Percentiles rank a stretch among this genome's conserved stretches.
These are phyloP conservation scores for Drosophila melanica DNA, from an alignment of 1,140 invertebrate species.

Conservation along the genomic window DNA sequence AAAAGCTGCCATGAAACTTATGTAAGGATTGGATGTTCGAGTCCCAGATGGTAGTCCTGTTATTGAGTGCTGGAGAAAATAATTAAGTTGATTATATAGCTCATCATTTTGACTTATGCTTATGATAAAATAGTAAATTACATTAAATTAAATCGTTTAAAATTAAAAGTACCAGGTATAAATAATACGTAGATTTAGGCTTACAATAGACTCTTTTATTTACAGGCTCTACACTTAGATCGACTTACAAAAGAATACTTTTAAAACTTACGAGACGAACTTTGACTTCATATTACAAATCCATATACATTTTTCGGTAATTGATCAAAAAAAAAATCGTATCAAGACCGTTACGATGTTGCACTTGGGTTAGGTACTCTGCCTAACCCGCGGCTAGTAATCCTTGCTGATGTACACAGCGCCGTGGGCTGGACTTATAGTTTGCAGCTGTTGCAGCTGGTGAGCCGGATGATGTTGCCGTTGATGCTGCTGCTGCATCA, in stretches of 20 bases:
- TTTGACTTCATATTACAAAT: not conserved
- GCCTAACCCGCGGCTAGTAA: slow-evolving; percentile 35
- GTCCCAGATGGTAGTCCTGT: too few relatives aligned
- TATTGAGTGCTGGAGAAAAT: too few relatives aligned
- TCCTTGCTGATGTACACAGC: slow-evolving; percentile 67
- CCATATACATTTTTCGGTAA: slow-evolving; percentile 35
- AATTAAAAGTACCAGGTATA: not conserved
- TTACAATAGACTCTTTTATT: slow-evolving; percentile 1
- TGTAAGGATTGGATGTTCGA: too few relatives aligned
- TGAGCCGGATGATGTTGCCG: slow-evolving; percentile 21
- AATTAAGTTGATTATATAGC: too few relatives aligned
- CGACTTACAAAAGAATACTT: not conserved
- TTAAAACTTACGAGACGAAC: not conserved
- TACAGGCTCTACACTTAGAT: not conserved
- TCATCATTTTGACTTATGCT: too few relatives aligned
- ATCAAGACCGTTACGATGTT: slow-evolving; percentile 48
- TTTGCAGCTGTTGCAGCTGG: slow-evolving; percentile 28
- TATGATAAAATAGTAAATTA: too few relatives aligned
- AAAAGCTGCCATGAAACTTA: not conserved
- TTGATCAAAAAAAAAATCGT: slow-evolving; percentile 50
- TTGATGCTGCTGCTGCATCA: slow-evolving; percentile 68
- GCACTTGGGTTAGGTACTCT: slow-evolving; percentile 58
- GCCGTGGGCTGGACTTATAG: slow-evolving; percentile 40
- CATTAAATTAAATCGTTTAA: not conserved
- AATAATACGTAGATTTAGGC: not conserved